These are phyloP conservation scores for Nanorana parkeri DNA, from an alignment of 2,113 vertebrate genomes.

Conservation along the genomic window DNA sequence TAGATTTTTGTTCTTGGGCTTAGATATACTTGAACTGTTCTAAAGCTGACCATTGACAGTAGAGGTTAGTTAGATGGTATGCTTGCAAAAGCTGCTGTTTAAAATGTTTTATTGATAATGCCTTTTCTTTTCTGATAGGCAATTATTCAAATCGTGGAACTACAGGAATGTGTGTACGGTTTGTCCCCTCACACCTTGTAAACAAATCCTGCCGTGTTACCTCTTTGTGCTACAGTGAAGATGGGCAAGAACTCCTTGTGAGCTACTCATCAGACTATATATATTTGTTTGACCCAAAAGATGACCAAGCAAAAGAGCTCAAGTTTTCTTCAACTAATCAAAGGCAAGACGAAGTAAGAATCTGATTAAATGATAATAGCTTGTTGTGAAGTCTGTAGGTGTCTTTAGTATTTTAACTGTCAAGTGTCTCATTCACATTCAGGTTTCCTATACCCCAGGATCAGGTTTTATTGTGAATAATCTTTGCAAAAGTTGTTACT, in stretches of 20 bases:
- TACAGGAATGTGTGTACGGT: conserved; percentile 94
- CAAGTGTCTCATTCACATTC: no score
- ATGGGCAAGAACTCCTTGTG: conserved; percentile 95
- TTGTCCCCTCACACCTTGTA: conserved; percentile 91
- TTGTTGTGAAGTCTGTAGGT: no score
- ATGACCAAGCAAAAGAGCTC: conserved; percentile 92
- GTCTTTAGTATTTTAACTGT: no score
- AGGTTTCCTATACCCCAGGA: no score
- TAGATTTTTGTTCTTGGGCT: no score
- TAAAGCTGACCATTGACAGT: no score
- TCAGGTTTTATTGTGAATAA: no score
- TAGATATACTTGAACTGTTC: no score
- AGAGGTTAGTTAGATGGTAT: no score
- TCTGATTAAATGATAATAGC: neutral
- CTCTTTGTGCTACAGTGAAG: conserved; percentile 95
- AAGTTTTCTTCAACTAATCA: conserved; percentile 90
- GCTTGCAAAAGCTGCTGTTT: no score
- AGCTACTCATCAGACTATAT: conserved; percentile 99
- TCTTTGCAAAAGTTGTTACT: no score
- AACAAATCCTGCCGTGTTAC: conserved; percentile 97
- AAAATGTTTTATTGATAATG: no score
- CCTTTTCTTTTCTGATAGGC: conserved; percentile 68
- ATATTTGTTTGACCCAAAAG: conserved; percentile 96
- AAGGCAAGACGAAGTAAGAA: conserved; percentile 90
- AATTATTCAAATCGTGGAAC: conserved; percentile 93